Conservation (phyloP, 2,113 vertebrate species). For the Bettongia penicillata region DNA sequence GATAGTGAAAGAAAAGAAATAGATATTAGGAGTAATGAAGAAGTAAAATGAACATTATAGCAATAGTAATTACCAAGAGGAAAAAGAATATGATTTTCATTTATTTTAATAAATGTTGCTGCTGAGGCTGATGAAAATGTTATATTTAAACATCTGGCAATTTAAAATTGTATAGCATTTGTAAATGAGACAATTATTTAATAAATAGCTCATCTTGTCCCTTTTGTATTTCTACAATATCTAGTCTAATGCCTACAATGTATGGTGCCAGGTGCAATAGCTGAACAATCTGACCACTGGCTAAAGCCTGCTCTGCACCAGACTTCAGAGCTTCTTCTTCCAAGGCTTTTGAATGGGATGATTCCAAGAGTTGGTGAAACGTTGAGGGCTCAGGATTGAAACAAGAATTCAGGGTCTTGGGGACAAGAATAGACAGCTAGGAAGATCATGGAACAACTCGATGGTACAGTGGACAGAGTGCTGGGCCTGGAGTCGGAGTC, state of each 20-base stretch:
- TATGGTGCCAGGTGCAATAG: background rate
- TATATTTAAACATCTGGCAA: background rate
- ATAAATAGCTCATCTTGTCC: background rate
- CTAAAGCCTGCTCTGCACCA: background rate
- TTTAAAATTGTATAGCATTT: background rate
- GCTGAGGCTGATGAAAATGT: background rate
- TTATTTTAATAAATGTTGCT: background rate
- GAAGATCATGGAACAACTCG: background rate
- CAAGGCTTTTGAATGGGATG: background rate
- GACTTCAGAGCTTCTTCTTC: background rate
- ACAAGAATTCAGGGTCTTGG: background rate
- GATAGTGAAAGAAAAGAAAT: background rate
- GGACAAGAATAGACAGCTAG: rapidly evolving
- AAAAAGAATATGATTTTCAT: background rate
- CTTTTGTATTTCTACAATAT: background rate
- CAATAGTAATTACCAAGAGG: background rate
- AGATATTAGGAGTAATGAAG: background rate
- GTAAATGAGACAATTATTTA: background rate
- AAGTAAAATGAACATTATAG: background rate
- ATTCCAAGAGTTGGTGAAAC: background rate
- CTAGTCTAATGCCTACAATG: background rate
- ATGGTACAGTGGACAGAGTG: background rate
- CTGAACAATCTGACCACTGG: too few species aligned
- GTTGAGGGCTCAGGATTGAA: background rate
- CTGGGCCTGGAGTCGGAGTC: background rate